These are phyloP conservation scores for Vimba vimba DNA, from an alignment of 2,113 vertebrate species.

Conservation along the genomic window DNA sequence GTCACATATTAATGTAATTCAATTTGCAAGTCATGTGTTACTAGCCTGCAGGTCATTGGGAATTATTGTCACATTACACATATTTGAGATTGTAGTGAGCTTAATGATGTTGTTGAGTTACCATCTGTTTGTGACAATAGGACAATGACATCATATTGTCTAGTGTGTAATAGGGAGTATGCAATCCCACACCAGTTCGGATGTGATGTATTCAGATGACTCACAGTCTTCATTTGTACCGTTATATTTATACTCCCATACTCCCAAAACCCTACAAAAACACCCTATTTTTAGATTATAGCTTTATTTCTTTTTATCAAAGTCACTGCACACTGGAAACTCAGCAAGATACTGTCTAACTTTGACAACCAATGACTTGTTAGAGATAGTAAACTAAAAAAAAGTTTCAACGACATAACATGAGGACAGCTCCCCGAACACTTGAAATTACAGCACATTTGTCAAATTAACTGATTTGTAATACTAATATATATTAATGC, in stretches of 20 bases:
- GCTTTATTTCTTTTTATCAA: background rate
- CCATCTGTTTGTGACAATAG: background rate
- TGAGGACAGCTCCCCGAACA: background rate
- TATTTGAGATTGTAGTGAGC: background rate
- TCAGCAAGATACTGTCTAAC: background rate
- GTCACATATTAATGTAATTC: conserved; percentile 11
- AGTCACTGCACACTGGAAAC: background rate
- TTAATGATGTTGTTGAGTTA: background rate
- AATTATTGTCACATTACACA: background rate
- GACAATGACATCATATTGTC: background rate
- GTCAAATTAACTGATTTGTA: background rate
- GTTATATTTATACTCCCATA: background rate
- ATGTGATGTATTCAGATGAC: background rate
- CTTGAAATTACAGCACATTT: background rate
- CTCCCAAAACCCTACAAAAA: background rate
- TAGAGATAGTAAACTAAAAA: background rate
- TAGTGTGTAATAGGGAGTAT: background rate
- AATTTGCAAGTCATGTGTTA: background rate
- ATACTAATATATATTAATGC: too few species aligned
- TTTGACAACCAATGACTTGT: background rate
- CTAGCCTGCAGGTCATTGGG: conserved; percentile 1
- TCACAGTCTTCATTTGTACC: background rate
- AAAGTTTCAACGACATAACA: background rate
- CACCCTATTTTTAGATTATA: background rate
- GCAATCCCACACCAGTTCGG: background rate